Evolutionary conservation across 2,113 vertebrate species (phyloP).

Genomic region (Carollia perspicillata): DNA sequence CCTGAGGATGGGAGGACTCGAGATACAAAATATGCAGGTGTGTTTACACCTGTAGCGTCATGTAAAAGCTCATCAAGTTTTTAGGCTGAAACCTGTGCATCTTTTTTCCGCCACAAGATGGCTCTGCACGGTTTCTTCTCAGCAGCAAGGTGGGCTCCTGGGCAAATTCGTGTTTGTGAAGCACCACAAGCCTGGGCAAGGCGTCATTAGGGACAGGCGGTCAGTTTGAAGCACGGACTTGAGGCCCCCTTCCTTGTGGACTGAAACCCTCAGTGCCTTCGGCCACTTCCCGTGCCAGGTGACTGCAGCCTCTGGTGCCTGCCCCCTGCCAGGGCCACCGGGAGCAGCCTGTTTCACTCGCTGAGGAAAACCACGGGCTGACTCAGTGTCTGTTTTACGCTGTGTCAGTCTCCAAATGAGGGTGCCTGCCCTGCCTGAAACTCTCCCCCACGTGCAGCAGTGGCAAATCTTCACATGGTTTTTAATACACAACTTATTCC

Average conservation of each 20-base stretch:
- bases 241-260: neutral
- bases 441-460: neutral
- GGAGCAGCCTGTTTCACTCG: neutral
- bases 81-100: neutral
- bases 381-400: rapidly evolving
- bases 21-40: neutral
- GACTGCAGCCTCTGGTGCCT: neutral
- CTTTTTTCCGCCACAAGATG: slow-evolving; percentile 79
- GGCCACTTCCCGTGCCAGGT: neutral
- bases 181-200: no score
- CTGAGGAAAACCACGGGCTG: neutral
- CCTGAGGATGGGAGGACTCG: neutral
- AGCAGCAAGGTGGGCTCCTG: neutral
- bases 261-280: neutral
- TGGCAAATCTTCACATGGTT: neutral
- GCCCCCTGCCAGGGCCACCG: neutral
- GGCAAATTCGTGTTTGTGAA: neutral
- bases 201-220: rapidly evolving
- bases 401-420: neutral
- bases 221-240: neutral
- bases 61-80: neutral
- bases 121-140: slow-evolving; percentile 70
- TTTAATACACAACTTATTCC: neutral
- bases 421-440: no score
- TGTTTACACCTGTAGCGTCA: neutral